Percentiles rank a stretch among this genome's conserved stretches.
These are phyloP conservation scores for Cuniculus paca DNA, from an alignment of 2,797 vertebrate species.

Conservation along the genomic window DNA sequence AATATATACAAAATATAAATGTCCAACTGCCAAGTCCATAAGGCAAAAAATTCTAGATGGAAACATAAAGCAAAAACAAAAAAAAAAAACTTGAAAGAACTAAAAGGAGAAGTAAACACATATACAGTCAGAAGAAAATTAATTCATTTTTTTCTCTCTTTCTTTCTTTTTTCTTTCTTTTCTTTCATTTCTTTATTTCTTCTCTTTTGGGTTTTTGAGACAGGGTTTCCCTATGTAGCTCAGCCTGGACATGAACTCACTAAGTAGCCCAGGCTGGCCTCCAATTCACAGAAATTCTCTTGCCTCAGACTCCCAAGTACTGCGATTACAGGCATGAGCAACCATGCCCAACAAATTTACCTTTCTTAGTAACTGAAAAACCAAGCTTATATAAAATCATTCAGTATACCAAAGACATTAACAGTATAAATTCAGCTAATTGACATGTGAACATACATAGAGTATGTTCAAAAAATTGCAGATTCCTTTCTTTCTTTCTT, in stretches of 20 bases:
- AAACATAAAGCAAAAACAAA: neutral
- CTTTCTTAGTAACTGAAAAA: conserved; percentile 13
- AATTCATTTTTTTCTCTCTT: neutral
- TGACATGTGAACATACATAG: neutral
- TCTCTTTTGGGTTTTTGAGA: neutral
- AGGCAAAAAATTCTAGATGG: neutral
- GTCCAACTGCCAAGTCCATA: neutral
- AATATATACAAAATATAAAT: neutral
- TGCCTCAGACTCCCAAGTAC: neutral
- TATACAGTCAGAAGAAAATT: neutral
- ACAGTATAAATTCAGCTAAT: neutral
- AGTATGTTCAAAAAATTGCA: neutral
- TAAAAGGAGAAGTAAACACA: neutral
- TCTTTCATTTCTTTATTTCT: neutral
- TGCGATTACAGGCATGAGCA: neutral
- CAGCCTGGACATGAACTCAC: neutral
- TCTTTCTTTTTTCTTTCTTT: neutral
- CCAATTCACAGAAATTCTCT: neutral
- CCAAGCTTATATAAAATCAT: neutral
- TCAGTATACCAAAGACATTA: neutral
- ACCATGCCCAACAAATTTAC: neutral
- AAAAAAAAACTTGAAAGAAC: neutral
- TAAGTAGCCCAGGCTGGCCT: neutral
- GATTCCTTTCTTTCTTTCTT: neutral
- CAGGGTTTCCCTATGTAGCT: neutral